phyloP scores from a whole-genome alignment of 2,113 vertebrate species.

The Probosciger aterrimus region DNA sequence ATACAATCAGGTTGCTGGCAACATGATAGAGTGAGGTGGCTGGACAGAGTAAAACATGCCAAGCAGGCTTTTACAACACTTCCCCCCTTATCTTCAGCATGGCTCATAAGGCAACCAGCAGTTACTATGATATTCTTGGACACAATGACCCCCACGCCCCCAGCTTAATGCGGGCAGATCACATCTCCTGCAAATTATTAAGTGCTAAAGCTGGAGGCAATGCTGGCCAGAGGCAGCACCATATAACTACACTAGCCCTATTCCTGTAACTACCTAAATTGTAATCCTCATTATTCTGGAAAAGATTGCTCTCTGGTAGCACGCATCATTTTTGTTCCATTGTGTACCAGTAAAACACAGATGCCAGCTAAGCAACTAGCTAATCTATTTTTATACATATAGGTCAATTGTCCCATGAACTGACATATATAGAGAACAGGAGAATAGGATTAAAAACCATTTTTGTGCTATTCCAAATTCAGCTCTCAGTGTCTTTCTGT shows the following conservation, averaged over 20 bases:
- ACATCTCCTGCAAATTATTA: constrained; percentile 2
- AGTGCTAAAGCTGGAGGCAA: constrained; percentile 23
- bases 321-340: neutral
- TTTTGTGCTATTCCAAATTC: neutral
- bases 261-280: neutral
- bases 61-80: constrained; percentile 10
- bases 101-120: neutral
- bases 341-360: constrained; percentile 7
- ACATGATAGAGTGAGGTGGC: neutral
- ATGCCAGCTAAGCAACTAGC: neutral
- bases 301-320: neutral
- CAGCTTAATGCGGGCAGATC: neutral
- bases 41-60: neutral
- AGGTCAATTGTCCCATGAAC: neutral
- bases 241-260: neutral
- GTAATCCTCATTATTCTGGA: neutral
- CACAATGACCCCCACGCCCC: neutral
- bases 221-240: neutral
- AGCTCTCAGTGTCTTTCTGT: neutral
- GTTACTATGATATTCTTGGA: neutral
- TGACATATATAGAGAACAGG: neutral
- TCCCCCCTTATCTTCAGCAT: constrained; percentile 1
- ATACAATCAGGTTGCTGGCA: constrained; percentile 9
- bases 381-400: constrained; percentile 27
- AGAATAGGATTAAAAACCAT: neutral